Base-by-base conservation (phyloP, 2,797 vertebrate genomes). In the Centroberyx gerrardi region DNA sequence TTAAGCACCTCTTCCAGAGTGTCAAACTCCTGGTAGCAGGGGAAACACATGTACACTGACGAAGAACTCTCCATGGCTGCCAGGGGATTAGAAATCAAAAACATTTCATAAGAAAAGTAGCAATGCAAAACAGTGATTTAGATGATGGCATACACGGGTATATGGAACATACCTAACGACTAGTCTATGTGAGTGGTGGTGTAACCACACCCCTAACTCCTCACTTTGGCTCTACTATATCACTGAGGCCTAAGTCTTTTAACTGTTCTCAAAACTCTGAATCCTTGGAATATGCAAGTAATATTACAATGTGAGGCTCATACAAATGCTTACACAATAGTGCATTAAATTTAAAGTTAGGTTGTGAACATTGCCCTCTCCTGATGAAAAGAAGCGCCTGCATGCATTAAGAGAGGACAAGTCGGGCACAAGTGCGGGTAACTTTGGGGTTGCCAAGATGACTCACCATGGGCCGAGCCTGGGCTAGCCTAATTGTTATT, bases 1-100 rank as follows among this genome's bases (percentile, higher is more conserved):
- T 94, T 84, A 0, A 96, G 93, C 14, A 96, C 95, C 61, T 96
- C 95, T 67, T 96, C 95, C 28, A 96, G 86, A 31, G 95, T 94
- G 82, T 93, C 88, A 62, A 96, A 96, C 92, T 96, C 95, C 89
- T 92, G 95, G 85, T 96, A 96, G 91, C 95, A 96, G 52, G 95
- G 95, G 78, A 96, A 96, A 81, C 95, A 96, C 95, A 96, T 96
- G 87, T 95, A 96, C 78, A 96, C 95, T 0, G 95, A 95, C 22
- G 95, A 92, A 49, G 88, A 75, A 46, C 46, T 88, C 86, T 96
- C 95, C 93, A 95, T 95, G 9, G 65, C 94, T 90, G 83, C 79
- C 5, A n/a, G 10, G 75, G 64, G 68, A 79, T 63, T 14, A 76
- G 55, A 80, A 78, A 80, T 73, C 14, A 83, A 75, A 87, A 77